Conservation (phyloP, 1,140 invertebrate species). For the Lucilia sericata region DNA sequence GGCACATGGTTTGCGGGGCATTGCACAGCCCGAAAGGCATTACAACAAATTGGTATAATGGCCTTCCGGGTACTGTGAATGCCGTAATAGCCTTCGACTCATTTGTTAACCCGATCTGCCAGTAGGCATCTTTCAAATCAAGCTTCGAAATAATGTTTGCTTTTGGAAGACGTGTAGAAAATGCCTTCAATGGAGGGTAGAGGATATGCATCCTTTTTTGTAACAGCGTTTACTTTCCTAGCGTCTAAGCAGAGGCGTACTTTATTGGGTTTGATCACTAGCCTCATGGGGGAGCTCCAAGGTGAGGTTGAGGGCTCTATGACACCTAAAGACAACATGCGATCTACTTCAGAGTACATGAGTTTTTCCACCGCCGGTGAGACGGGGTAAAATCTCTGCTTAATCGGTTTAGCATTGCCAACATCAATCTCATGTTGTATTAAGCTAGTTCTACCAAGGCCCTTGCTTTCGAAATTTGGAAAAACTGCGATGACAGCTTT, state of each 20-base stretch:
- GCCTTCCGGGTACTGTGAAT: too few species aligned
- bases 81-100: constrained; percentile 61
- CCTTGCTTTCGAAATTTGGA: constrained; percentile 36
- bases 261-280: constrained; percentile 56
- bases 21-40: constrained; percentile 55
- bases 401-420: constrained; percentile 53
- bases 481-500: constrained; percentile 6
- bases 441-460: constrained; percentile 48
- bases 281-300: constrained; percentile 45
- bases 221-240: constrained; percentile 55
- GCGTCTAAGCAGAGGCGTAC: constrained; percentile 59
- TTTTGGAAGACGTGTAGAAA: constrained; percentile 48
- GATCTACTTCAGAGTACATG: constrained; percentile 46
- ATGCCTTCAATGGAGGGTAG: constrained; percentile 54
- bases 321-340: constrained; percentile 48
- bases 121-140: constrained; percentile 61
- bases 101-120: constrained; percentile 60
- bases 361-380: constrained; percentile 51
- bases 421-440: constrained; percentile 59
- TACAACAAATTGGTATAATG: too few species aligned
- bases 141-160: constrained; percentile 51
- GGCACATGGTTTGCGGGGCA: constrained; percentile 50
- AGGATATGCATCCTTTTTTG: constrained; percentile 50
- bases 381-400: constrained; percentile 54
- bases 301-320: constrained; percentile 48